These are phyloP conservation scores for Porites evermanni DNA, from an alignment of 92 coral and sea anemone genomes.

Conservation along the genomic window DNA sequence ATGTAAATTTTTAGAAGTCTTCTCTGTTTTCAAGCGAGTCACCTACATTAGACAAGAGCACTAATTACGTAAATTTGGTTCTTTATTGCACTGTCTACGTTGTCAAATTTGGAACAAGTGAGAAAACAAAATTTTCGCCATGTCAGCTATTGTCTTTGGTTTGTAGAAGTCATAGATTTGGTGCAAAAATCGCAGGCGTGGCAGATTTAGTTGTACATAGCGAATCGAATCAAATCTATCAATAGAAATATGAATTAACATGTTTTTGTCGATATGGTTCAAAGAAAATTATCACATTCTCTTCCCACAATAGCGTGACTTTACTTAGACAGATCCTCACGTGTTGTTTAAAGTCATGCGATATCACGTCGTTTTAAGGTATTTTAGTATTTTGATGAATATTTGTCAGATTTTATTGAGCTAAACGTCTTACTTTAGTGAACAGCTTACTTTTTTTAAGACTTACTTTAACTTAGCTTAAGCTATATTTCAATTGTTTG, in stretches of 20 bases:
- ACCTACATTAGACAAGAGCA: too few relatives aligned
- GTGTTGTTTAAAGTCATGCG: too few relatives aligned
- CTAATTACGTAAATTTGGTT: too few relatives aligned
- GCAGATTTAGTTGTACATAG: background rate
- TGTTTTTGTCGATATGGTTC: background rate
- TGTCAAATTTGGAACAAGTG: too few relatives aligned
- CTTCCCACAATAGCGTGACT: background rate
- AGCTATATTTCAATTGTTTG: background rate
- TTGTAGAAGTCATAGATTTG: background rate
- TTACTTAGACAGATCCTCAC: background rate
- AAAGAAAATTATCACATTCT: background rate
- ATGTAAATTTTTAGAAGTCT: too few relatives aligned
- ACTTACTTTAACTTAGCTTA: background rate
- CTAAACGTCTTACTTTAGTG: background rate
- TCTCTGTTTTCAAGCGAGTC: too few relatives aligned
- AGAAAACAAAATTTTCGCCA: too few relatives aligned
- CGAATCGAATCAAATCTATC: background rate
- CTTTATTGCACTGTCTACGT: too few relatives aligned
- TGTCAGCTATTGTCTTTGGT: background rate
- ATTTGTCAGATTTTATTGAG: too few relatives aligned
- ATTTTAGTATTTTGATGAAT: too few relatives aligned
- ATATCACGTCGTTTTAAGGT: too few relatives aligned
- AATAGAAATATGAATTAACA: background rate
- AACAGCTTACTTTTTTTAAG: too few relatives aligned
- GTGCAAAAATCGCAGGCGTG: background rate